Base-by-base conservation (phyloP, 2,888 invertebrate genomes). In the Charanyca ferruginea region DNA sequence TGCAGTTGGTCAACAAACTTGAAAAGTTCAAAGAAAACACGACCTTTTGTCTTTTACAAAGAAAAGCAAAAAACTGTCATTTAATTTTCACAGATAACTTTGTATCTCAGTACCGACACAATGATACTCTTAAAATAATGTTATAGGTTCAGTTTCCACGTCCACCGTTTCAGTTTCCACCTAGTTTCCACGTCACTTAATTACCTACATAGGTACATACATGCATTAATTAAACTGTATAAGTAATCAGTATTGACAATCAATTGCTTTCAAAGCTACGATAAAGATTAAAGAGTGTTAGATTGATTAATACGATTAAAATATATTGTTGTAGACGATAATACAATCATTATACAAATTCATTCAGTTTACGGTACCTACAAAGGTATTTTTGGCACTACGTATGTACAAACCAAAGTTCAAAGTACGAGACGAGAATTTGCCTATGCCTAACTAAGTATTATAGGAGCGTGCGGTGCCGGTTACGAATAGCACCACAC, bases 241-340 rank as follows among this genome's bases (percentile, higher is more conserved):
- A n/a, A n/a, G 16, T 45, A 51, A 67, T 75, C 69, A 28, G 55
- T 67, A 59, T 52, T 67, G 42, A 35, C 45, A 53, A 75, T 67
- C 25, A 47, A 69, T 76, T 60, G 55, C 28, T 25, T 75, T 75
- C 7, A 35, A 57, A 52, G 35, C 54, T 35, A 35, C 35, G 44
- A 45, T 66, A 49, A 16, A 41, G 22, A 52, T 60, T n/a, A 54
- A 45, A 28, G 3, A 55, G n/a, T 35, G 5, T 35, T 44, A n/a
- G 47, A 52, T 51, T 53, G 47, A 52, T 51, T 53, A n/a, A 16
- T 25, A 32, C 2, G 44, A 58, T 58, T 44, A 22, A 13, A 23
- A 48, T 0, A 13, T 13, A 44, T 53, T 5, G 18, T 53, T 5
- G 18, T 44, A 44, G 16, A 22, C 28, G 28, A 42, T 53, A 42